A percentile compares a stretch with the other conserved stretches of the same genome.
These are phyloP conservation scores for Cyclopterus lumpus DNA, from an alignment of 2,797 vertebrate genomes.

Conservation along the genomic window DNA sequence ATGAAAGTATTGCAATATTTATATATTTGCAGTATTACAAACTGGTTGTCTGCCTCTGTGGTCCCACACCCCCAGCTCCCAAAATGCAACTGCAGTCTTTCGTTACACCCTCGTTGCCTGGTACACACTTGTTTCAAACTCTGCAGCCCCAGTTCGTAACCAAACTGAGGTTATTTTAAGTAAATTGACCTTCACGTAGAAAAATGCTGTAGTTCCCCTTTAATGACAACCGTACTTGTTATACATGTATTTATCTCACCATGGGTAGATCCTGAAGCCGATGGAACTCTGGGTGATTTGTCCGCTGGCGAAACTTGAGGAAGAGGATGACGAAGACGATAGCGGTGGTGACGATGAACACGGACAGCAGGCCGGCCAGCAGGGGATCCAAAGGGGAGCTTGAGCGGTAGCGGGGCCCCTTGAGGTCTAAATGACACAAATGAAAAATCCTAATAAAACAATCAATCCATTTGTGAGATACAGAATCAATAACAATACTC, in stretches of 20 bases:
- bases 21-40: neutral
- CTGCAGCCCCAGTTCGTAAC: neutral
- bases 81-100: neutral
- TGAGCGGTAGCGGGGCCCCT: constrained; percentile 26
- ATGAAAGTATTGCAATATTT: too few relatives aligned
- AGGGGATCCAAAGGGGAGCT: constrained; percentile 84
- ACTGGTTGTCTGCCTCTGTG: neutral
- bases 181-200: neutral
- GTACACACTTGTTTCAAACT: neutral
- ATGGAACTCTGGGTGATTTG: constrained; percentile 88
- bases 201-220: neutral
- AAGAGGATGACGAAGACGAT: constrained; percentile 87
- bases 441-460: neutral
- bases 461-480: neutral
- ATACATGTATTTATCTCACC: constrained; percentile 76
- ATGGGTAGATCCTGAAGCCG: constrained; percentile 92
- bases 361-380: constrained; percentile 87
- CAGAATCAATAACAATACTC: neutral
- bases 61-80: neutral
- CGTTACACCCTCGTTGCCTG: neutral
- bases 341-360: constrained; percentile 88
- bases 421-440: constrained; percentile 55
- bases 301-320: constrained; percentile 86
- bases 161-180: neutral
- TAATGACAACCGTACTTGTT: neutral